phyloP scores from a whole-genome alignment of 2,113 vertebrate species.

The Protobothrops flavoviridis region DNA sequence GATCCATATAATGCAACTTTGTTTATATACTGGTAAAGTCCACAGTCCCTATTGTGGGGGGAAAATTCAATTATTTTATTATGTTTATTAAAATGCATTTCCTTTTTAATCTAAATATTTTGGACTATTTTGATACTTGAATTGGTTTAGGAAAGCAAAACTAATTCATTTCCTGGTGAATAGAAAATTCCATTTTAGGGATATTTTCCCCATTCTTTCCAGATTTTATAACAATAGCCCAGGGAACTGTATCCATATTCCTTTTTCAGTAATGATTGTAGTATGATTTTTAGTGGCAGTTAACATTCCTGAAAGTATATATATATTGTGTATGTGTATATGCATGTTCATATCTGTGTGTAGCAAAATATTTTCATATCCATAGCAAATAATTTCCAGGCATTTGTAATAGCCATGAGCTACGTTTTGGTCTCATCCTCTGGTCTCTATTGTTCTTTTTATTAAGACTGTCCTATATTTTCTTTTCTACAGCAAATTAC shows the following conservation, averaged over 20 bases:
- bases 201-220: not conserved
- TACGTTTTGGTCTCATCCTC: slow-evolving; percentile 26
- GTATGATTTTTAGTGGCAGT: not conserved
- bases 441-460: slow-evolving; percentile 37
- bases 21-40: not conserved
- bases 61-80: not conserved
- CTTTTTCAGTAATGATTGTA: not conserved
- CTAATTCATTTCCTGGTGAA: not conserved
- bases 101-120: not conserved
- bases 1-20: not conserved
- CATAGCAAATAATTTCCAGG: not conserved
- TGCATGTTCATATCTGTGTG: not conserved
- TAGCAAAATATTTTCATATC: not conserved
- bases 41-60: too few relatives aligned
- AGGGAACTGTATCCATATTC: not conserved
- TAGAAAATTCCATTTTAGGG: not conserved
- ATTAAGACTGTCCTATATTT: slow-evolving; percentile 4
- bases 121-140: not conserved
- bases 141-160: not conserved
- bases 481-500: not conserved
- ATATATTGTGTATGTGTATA: not conserved
- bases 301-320: not conserved
- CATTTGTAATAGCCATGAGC: slow-evolving; percentile 14
- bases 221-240: not conserved
- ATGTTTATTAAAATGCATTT: not conserved